A percentile compares a stretch with the other conserved stretches of the same genome.
Conservation (phyloP, 2,797 vertebrate genomes). For the Chromis chromis region DNA sequence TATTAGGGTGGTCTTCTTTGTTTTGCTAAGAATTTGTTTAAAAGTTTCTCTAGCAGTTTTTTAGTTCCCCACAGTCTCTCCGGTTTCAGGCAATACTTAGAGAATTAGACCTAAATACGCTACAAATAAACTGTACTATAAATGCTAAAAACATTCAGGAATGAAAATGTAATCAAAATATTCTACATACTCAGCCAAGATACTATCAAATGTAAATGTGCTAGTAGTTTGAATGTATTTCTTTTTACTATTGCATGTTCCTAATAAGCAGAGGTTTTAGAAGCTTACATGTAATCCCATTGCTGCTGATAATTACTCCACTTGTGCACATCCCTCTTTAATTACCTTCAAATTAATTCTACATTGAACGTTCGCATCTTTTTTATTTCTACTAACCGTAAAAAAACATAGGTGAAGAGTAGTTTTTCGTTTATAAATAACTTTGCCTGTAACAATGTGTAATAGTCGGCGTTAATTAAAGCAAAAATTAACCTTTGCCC, state of each 20-base stretch:
- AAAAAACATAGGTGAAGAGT: not conserved
- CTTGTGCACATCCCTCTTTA: not conserved
- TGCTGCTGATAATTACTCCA: not conserved
- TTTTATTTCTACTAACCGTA: not conserved
- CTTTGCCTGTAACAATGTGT: not conserved
- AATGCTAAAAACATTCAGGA: not conserved
- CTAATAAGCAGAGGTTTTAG: not conserved
- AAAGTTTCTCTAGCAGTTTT: constrained; percentile 35
- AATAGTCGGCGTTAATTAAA: constrained; percentile 48
- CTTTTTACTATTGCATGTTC: not conserved
- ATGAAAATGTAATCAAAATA: not conserved
- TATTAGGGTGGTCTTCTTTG: constrained; percentile 78
- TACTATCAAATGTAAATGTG: not conserved
- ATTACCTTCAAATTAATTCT: not conserved
- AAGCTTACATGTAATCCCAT: not conserved
- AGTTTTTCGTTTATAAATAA: not conserved
- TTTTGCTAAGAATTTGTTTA: constrained; percentile 53
- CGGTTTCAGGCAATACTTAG: not conserved
- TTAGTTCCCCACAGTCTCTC: not conserved
- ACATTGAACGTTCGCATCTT: not conserved
- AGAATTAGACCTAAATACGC: not conserved
- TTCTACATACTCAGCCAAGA: not conserved
- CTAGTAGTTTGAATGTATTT: not conserved
- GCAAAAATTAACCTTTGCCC: constrained; percentile 32
- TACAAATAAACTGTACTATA: not conserved